Evolutionary conservation across 2,888 invertebrate species (phyloP).

Genomic region (Apamea monoglypha): DNA sequence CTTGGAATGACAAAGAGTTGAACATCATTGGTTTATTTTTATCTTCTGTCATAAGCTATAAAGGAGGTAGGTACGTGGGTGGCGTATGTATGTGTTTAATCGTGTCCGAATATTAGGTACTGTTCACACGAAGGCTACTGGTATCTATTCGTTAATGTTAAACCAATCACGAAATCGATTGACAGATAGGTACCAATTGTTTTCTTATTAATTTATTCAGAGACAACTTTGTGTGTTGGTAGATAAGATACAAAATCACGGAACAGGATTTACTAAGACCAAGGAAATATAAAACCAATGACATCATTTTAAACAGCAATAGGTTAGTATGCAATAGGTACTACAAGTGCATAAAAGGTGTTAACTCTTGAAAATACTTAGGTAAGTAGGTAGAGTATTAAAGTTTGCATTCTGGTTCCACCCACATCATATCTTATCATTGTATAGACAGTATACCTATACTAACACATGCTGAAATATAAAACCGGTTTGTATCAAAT

Average conservation of each 20-base stretch:
- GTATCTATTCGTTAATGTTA: slow-evolving; percentile 25
- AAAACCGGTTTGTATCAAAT: slow-evolving; percentile 9
- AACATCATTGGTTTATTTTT: slow-evolving; percentile 59
- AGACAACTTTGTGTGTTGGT: not conserved
- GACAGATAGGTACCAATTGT: slow-evolving; percentile 20
- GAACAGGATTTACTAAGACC: not conserved
- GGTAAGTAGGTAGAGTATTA: not conserved
- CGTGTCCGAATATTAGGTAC: slow-evolving; percentile 9
- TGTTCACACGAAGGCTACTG: slow-evolving; percentile 26
- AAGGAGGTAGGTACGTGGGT: slow-evolving; percentile 58
- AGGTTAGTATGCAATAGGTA: not conserved
- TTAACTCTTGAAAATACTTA: slow-evolving; percentile 6
- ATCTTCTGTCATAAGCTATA: slow-evolving; percentile 39
- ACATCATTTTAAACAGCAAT: slow-evolving; percentile 11
- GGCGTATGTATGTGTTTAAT: slow-evolving; percentile 40
- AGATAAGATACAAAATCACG: not conserved
- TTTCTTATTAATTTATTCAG: slow-evolving; percentile 25
- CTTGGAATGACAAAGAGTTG: slow-evolving; percentile 58
- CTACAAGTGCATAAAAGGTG: not conserved
- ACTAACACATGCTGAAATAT: not conserved
- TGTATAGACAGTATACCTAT: not conserved
- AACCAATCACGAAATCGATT: slow-evolving; percentile 46
- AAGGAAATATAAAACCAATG: slow-evolving; percentile 12
- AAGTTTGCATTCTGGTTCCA: not conserved
- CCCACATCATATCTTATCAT: not conserved